Percentiles rank a stretch among this genome's conserved stretches.
Evolutionary conservation across 1,140 invertebrate species (phyloP).

Genomic region (Drosophila hydei): DNA sequence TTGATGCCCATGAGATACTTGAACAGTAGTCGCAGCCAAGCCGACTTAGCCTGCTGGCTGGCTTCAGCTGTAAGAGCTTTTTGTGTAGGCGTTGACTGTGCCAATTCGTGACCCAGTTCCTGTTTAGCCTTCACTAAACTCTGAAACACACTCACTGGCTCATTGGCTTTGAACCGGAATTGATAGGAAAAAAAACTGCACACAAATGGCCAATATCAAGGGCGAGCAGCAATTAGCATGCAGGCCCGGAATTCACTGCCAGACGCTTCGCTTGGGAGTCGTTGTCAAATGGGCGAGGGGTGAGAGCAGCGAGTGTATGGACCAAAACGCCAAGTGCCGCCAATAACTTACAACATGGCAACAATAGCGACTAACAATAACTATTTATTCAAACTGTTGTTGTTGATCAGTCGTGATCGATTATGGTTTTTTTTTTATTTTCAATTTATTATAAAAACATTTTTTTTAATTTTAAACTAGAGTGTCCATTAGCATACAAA

Average conservation of each 20-base stretch:
- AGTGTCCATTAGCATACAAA: conserved; percentile 14
- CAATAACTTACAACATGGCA: conserved; percentile 27
- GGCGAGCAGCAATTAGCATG: conserved; percentile 35
- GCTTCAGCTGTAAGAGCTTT: background rate
- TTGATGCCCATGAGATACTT: too few relatives aligned
- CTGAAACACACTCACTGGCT: background rate
- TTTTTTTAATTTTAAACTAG: background rate
- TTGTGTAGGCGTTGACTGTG: background rate
- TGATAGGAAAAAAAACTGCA: conserved; percentile 9
- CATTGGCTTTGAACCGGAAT: conserved; percentile 32
- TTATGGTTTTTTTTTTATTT: conserved; percentile 47
- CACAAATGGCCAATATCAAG: conserved; percentile 50
- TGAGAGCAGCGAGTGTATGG: background rate
- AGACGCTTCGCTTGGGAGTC: background rate
- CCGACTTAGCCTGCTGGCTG: too few relatives aligned
- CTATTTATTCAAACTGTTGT: conserved; percentile 66
- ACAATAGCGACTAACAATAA: conserved; percentile 44
- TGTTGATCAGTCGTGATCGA: conserved; percentile 74
- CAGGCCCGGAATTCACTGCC: conserved; percentile 32
- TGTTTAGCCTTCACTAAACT: conserved; percentile 28
- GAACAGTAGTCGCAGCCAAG: too few relatives aligned
- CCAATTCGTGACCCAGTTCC: conserved; percentile 38
- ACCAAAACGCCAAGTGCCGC: too few relatives aligned
- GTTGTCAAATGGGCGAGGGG: background rate
- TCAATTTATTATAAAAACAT: conserved; percentile 6